Base-by-base conservation (phyloP, 1,140 invertebrate genomes). In the Lordiphosa collinella region DNA sequence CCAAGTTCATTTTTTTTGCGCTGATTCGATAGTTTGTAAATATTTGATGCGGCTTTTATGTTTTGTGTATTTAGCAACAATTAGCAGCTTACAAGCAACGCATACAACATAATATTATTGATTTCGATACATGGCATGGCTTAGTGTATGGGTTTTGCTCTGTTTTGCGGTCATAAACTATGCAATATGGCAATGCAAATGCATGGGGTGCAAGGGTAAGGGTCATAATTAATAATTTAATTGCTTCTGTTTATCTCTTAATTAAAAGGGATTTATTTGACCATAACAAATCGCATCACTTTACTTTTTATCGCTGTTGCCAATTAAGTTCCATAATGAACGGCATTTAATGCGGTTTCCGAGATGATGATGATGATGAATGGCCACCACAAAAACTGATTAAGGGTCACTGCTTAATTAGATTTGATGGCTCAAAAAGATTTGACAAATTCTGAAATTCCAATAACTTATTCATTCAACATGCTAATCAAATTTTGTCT, bases 171-270 rank as follows among this genome's bases (percentile, higher is more conserved):
- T 49, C 49, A 46, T 54, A 44, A 76, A 67, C 53, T 61, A 35
- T 52, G 60, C 55, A 54, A 53, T 38, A 55, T 46, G 75, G 75
- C 66, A 71, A 67, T 78, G 43, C 35, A 40, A 60, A 37, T 72
- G 48, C 13, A n/a, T 29, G 31, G 8, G n/a, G 8, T 3, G 40
- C 2, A n/a, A 43, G 14, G 22, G 44, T 16, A 25, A 35, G 14
- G 12, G 13, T 41, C 58, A 84, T 86, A 82, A 86, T 84, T 86
- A 86, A 86, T 86, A 86, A 84, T 82, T 84, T 86, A 87, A 86
- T 86, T 86, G 82, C 84, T 86, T 74, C 76, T 86, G 76, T 86
- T 86, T 87, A 86, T 86, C 82, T 86, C 65, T 87, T 86, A 86
- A 86, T 86, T 86, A 86, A 84, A 82, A 78, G 76, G 84, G 82